phyloP scores from a whole-genome alignment of 2,888 invertebrate genomes.

The Epiblema foenella region DNA sequence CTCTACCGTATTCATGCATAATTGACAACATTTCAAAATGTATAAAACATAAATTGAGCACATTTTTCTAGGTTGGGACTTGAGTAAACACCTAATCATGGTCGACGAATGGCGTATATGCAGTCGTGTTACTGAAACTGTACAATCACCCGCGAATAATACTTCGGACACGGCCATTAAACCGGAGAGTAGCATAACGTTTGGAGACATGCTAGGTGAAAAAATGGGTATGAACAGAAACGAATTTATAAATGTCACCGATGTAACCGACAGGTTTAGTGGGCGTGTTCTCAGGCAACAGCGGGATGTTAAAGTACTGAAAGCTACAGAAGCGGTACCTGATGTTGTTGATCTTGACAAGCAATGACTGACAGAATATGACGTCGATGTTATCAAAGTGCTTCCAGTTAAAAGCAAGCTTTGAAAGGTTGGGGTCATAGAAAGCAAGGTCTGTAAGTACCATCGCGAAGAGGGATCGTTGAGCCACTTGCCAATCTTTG shows the following conservation, averaged over 20 bases:
- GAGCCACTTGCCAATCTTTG: no score
- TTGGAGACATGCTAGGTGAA: not conserved
- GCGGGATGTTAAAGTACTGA: not conserved
- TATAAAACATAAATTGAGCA: not conserved
- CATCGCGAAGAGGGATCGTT: no score
- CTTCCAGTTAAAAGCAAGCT: conserved; percentile 35
- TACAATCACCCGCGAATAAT: conserved; percentile 39
- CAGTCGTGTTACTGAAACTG: conserved; percentile 35
- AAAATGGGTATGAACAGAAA: not conserved
- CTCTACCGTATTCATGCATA: not conserved
- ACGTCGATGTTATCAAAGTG: conserved; percentile 32
- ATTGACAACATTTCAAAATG: not conserved
- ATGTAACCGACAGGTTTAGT: not conserved
- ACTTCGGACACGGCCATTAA: not conserved
- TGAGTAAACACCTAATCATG: conserved; percentile 83
- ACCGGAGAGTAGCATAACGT: not conserved
- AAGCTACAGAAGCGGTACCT: conserved; percentile 35
- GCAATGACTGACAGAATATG: conserved; percentile 32
- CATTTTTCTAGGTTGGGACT: conserved; percentile 83
- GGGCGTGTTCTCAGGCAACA: not conserved
- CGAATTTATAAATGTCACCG: conserved; percentile 1
- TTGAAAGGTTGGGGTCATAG: not conserved
- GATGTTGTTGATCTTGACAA: conserved; percentile 16
- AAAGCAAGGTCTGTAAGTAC: not conserved
- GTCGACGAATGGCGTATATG: conserved; percentile 85